A percentile compares a stretch with the other conserved stretches of the same genome.
Conservation (phyloP, 2,888 invertebrate species). For the Scaptomyza cyrtandrae region DNA sequence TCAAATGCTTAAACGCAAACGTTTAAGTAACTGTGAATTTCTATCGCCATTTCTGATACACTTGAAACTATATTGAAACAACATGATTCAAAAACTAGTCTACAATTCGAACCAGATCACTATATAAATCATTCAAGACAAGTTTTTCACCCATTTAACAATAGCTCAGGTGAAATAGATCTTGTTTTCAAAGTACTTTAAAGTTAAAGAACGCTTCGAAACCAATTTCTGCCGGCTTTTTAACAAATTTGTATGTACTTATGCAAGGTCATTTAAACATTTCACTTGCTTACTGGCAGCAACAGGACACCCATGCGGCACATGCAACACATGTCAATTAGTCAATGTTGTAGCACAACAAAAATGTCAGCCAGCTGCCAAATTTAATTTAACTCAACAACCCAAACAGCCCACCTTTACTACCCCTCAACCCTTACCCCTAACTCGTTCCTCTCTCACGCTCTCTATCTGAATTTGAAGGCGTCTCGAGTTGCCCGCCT, state of each 20-base stretch:
- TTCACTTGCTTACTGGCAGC: conserved; percentile 16
- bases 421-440: neutral
- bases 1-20: conserved; percentile 22
- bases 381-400: conserved; percentile 70
- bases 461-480: neutral
- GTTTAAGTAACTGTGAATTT: conserved; percentile 22
- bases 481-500: conserved; percentile 50
- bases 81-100: too few relatives aligned
- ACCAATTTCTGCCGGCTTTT: neutral
- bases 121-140: too few relatives aligned
- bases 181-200: neutral
- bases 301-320: conserved; percentile 17
- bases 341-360: conserved; percentile 51
- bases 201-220: neutral
- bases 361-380: conserved; percentile 74
- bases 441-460: neutral
- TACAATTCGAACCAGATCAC: too few relatives aligned
- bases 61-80: neutral
- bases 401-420: conserved; percentile 2
- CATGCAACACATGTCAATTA: conserved; percentile 76
- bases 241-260: neutral
- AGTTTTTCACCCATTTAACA: too few relatives aligned
- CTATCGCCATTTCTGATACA: neutral
- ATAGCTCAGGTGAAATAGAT: neutral
- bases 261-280: neutral